Evolutionary conservation across 2,797 vertebrate genomes (phyloP).

Genomic region (Pseudomugil tenellus): DNA sequence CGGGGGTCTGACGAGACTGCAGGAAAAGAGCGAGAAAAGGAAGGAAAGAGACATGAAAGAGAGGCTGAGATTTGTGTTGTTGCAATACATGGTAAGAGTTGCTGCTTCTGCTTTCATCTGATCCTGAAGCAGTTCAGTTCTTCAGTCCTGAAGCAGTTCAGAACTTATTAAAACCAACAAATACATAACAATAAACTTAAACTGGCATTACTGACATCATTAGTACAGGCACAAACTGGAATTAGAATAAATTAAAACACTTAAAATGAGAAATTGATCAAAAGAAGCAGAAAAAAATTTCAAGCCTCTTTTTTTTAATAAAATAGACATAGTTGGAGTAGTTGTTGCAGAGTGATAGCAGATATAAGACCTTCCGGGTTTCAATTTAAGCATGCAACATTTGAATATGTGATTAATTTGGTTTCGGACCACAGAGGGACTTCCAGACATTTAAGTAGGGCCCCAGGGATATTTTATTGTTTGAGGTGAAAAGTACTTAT

Average conservation of each 20-base stretch:
- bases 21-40: conserved; percentile 2
- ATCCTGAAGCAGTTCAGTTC: not conserved
- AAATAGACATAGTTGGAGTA: not conserved
- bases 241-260: not conserved
- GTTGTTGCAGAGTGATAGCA: not conserved
- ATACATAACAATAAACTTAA: not conserved
- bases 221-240: not conserved
- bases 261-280: not conserved
- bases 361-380: not conserved
- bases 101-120: not conserved
- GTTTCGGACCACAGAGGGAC: not conserved
- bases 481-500: not conserved
- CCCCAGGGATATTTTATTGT: not conserved
- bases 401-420: not conserved
- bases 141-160: not conserved
- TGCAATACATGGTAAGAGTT: not conserved
- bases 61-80: conserved; percentile 17
- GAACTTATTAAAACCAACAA: not conserved
- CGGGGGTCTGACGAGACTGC: conserved; percentile 91
- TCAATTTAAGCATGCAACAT: not conserved
- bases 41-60: conserved; percentile 4
- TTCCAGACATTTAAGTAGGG: not conserved
- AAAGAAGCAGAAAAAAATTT: not conserved
- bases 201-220: not conserved
- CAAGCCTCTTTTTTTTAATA: not conserved